Evolutionary conservation across 2,888 invertebrate species (phyloP).

Genomic region (Venustoraphidia nigricollis): DNA sequence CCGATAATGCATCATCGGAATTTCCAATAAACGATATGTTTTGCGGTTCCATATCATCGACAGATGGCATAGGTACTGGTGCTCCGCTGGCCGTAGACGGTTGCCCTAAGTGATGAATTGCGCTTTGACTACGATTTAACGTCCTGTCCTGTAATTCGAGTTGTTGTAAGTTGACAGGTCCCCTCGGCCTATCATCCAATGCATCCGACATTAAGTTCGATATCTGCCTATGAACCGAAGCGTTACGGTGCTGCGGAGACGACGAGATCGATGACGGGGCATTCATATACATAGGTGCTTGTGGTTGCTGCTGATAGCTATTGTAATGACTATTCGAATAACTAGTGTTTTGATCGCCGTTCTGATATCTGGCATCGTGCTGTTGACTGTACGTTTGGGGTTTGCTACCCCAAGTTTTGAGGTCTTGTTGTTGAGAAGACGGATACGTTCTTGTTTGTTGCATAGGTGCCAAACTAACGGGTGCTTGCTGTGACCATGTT

Average conservation of each 20-base stretch:
- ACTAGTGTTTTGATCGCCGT: slow-evolving; percentile 41
- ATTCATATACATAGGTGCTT: slow-evolving; percentile 30
- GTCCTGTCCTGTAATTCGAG: slow-evolving; percentile 19
- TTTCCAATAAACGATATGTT: slow-evolving; percentile 83
- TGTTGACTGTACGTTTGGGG: slow-evolving; percentile 5
- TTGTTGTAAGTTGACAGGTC: slow-evolving; percentile 36
- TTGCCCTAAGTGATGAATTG: neutral
- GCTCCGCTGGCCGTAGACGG: slow-evolving; percentile 28
- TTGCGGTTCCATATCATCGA: slow-evolving; percentile 85
- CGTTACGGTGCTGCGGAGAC: slow-evolving; percentile 48
- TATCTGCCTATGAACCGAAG: slow-evolving; percentile 39
- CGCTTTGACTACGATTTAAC: slow-evolving; percentile 5
- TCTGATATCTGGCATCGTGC: slow-evolving; percentile 34
- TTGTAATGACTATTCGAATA: no score
- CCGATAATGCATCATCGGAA: slow-evolving; percentile 31
- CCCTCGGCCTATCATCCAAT: slow-evolving; percentile 15
- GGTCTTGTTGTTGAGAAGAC: slow-evolving; percentile 19
- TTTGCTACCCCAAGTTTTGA: slow-evolving; percentile 23
- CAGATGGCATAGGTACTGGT: slow-evolving; percentile 48
- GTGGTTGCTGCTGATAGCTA: slow-evolving; percentile 30
- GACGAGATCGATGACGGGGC: slow-evolving; percentile 36
- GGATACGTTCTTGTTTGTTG: slow-evolving; percentile 45
- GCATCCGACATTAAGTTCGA: slow-evolving; percentile 25
- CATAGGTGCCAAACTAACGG: slow-evolving; percentile 33
- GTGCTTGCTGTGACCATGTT: slow-evolving; percentile 21